Percentiles rank a stretch among this genome's conserved stretches.
Evolutionary conservation across 2,113 vertebrate genomes (phyloP).

Genomic region (Colistium nudipinnis): DNA sequence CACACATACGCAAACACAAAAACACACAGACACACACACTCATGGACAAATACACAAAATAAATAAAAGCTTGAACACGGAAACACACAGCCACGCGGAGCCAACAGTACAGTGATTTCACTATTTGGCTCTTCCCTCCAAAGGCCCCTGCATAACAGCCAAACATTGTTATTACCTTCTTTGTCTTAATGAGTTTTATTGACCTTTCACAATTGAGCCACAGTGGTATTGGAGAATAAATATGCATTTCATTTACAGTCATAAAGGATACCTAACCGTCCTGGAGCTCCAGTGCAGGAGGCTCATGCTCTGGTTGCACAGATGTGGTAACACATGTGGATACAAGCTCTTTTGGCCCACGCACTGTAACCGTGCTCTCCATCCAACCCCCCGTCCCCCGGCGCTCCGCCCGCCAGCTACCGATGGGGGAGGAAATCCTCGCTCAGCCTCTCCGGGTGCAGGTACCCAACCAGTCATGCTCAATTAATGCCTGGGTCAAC

Average conservation of each 20-base stretch:
- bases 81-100: constrained; percentile 28
- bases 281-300: constrained; percentile 7
- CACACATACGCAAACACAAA: constrained; percentile 21
- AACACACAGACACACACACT: constrained; percentile 22
- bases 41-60: too few relatives aligned
- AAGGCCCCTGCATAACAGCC: constrained; percentile 53
- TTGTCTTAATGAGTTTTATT: constrained; percentile 59
- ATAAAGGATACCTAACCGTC: constrained; percentile 36
- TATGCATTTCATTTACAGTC: constrained; percentile 59
- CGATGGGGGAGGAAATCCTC: constrained; percentile 32
- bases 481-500: constrained; percentile 74
- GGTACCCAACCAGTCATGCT: constrained; percentile 51
- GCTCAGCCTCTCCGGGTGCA: constrained; percentile 28
- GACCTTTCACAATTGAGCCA: constrained; percentile 40
- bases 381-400: constrained; percentile 10
- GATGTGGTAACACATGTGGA: constrained; percentile 7
- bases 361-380: constrained; percentile 26
- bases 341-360: constrained; percentile 6
- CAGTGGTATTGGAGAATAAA: constrained; percentile 55
- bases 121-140: constrained; percentile 38
- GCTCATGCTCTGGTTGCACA: neutral
- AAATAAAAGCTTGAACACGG: constrained; percentile 35
- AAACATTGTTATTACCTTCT: constrained; percentile 56
- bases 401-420: constrained; percentile 11
- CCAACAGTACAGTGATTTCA: constrained; percentile 35